A percentile compares a stretch with the other conserved stretches of the same genome.
Evolutionary conservation across 2,113 vertebrate species (phyloP).

Genomic region (Perca flavescens): DNA sequence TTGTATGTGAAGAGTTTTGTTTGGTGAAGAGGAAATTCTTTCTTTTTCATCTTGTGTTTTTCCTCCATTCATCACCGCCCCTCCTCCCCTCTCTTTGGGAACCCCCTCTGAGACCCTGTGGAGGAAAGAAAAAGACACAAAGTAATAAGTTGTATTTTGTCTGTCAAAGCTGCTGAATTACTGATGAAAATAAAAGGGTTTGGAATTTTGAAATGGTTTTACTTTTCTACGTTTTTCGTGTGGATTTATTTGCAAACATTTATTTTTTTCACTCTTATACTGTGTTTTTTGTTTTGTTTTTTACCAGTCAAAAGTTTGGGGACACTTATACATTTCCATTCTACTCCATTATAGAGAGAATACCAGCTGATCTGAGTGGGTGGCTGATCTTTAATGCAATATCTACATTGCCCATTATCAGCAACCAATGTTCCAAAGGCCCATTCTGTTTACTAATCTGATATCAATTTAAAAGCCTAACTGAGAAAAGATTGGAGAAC

Average conservation of each 20-base stretch:
- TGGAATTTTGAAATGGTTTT: constrained; percentile 42
- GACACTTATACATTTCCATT: too few relatives aligned
- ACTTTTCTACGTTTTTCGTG: neutral
- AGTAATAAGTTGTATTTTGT: constrained; percentile 73
- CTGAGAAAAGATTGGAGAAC: too few relatives aligned
- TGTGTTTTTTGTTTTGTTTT: too few relatives aligned
- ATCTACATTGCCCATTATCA: too few relatives aligned
- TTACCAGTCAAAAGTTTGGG: too few relatives aligned
- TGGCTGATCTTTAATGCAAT: too few relatives aligned
- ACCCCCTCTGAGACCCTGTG: constrained; percentile 27
- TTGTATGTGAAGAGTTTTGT: constrained; percentile 47
- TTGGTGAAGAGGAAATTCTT: neutral
- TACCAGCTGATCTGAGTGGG: too few relatives aligned
- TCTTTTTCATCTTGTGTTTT: neutral
- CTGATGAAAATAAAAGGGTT: constrained; percentile 67
- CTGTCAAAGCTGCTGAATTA: constrained; percentile 81
- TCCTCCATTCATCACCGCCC: constrained; percentile 5
- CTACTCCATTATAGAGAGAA: too few relatives aligned
- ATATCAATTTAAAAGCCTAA: too few relatives aligned
- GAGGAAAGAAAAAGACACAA: constrained; percentile 38
- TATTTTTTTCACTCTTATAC: neutral
- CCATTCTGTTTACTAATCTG: too few relatives aligned
- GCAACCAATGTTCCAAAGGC: too few relatives aligned
- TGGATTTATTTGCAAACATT: neutral
- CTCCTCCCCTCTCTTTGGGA: constrained; percentile 5